Conservation (phyloP, 2,113 vertebrate genomes). For the Toxotes chatareus region DNA sequence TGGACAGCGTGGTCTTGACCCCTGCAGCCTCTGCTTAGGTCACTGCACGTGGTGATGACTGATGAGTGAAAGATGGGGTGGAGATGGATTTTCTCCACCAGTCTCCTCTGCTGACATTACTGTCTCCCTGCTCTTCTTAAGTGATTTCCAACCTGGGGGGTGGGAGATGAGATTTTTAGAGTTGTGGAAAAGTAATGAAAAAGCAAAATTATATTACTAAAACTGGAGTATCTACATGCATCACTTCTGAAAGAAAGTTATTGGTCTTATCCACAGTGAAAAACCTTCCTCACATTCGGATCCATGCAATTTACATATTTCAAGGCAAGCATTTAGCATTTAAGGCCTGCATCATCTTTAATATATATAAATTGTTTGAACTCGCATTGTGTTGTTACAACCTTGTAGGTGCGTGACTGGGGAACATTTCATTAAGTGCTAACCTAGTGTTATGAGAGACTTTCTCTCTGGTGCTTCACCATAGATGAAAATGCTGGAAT, state of each 20-base stretch:
- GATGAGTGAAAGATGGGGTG: slow-evolving; percentile 44
- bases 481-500: slow-evolving; percentile 33
- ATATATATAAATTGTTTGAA: slow-evolving; percentile 12
- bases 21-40: slow-evolving; percentile 58
- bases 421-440: slow-evolving; percentile 35
- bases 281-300: neutral
- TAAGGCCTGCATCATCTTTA: neutral
- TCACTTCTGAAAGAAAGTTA: neutral
- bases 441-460: slow-evolving; percentile 4
- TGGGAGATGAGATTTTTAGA: neutral
- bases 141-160: slow-evolving; percentile 14
- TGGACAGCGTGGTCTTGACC: slow-evolving; percentile 69
- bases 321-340: neutral
- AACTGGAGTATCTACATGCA: neutral
- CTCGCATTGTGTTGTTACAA: slow-evolving; percentile 3
- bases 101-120: slow-evolving; percentile 21
- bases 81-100: slow-evolving; percentile 27
- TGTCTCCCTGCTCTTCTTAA: slow-evolving; percentile 10
- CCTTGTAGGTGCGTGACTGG: slow-evolving; percentile 38
- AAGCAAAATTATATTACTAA: too few relatives aligned
- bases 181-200: neutral
- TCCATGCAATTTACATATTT: neutral
- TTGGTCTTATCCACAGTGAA: neutral
- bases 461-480: slow-evolving; percentile 9
- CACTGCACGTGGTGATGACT: slow-evolving; percentile 56